These are phyloP conservation scores for Leptopilina drosophilae DNA, from an alignment of 2,888 invertebrate species.

Conservation along the genomic window DNA sequence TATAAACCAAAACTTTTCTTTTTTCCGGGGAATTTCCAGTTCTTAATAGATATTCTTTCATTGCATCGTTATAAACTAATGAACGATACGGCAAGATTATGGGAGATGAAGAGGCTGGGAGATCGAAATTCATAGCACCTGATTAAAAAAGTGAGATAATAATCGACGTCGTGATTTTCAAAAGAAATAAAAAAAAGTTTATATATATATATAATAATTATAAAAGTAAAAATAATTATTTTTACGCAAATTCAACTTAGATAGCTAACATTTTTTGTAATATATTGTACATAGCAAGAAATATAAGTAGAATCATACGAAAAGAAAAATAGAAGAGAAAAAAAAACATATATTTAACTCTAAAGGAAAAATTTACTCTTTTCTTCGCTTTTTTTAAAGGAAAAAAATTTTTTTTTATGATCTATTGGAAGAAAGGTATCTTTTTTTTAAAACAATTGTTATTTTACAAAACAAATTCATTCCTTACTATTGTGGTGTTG, in stretches of 20 bases:
- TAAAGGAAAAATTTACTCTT: conserved; percentile 39
- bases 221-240: conserved; percentile 56
- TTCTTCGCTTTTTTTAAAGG: conserved; percentile 42
- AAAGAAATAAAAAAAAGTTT: conserved; percentile 7
- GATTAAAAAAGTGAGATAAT: not conserved
- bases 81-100: conserved; percentile 19
- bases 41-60: conserved; percentile 36
- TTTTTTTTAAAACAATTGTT: not conserved
- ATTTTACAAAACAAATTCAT: conserved; percentile 24
- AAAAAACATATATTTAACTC: conserved; percentile 19
- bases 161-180: conserved; percentile 31
- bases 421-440: conserved; percentile 18
- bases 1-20: not conserved
- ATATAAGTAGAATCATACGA: conserved; percentile 45
- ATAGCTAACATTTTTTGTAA: conserved; percentile 71
- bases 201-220: not conserved
- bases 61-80: conserved; percentile 35
- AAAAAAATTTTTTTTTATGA: conserved; percentile 5
- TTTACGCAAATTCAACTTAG: conserved; percentile 61
- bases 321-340: conserved; percentile 27
- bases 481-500: conserved; percentile 23
- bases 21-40: conserved; percentile 34
- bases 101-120: conserved; percentile 13
- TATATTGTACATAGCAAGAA: conserved; percentile 75
- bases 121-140: conserved; percentile 41